These are phyloP conservation scores for Rhamnusium bicolor DNA, from an alignment of 2,888 invertebrate genomes.

Conservation along the genomic window DNA sequence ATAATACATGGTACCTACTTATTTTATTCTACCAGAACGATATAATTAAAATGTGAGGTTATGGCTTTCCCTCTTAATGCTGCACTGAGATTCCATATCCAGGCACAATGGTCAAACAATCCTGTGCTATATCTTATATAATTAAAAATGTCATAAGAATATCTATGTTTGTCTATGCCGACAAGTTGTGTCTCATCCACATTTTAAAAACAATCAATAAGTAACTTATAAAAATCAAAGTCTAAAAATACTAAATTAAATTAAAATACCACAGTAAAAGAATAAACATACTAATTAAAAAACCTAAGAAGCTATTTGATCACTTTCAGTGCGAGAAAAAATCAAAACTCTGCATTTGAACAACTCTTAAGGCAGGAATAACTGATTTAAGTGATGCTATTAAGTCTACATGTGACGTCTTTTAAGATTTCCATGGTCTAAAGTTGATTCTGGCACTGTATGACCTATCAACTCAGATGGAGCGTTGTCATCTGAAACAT, in stretches of 20 bases:
- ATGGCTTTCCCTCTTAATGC: not conserved
- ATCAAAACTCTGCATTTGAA: constrained; percentile 13
- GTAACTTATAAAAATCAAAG: constrained; percentile 4
- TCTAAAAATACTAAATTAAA: constrained; percentile 3
- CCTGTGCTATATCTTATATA: not conserved
- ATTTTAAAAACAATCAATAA: constrained; percentile 12
- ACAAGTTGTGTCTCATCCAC: not conserved
- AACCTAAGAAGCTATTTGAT: constrained; percentile 14
- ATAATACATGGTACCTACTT: no score
- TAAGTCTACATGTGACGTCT: constrained; percentile 48
- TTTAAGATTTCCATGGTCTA: constrained; percentile 44
- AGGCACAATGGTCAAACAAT: not conserved
- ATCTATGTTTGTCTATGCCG: not conserved
- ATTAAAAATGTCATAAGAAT: not conserved
- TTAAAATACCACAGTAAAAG: constrained; percentile 20
- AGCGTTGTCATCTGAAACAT: constrained; percentile 33
- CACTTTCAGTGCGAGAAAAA: constrained; percentile 23
- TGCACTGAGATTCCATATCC: not conserved
- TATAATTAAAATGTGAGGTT: not conserved
- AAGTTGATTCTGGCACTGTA: constrained; percentile 29
- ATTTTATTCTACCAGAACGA: no score
- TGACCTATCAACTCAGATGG: constrained; percentile 34
- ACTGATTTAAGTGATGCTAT: constrained; percentile 41
- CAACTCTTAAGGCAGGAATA: constrained; percentile 44
- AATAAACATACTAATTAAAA: not conserved